Conservation (phyloP, 2,797 vertebrate species). For the Cyclopterus lumpus region DNA sequence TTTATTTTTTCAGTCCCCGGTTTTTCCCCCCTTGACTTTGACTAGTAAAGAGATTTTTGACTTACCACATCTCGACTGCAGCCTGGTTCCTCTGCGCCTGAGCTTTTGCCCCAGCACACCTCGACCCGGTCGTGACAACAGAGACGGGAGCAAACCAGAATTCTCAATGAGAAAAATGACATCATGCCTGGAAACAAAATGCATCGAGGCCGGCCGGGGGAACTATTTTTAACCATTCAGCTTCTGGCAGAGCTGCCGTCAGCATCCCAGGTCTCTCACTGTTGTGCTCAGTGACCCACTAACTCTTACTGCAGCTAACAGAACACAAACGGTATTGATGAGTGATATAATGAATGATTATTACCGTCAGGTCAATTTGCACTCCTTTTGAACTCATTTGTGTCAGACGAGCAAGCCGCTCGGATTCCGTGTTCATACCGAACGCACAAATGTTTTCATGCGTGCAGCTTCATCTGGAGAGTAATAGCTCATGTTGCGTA, state of each 20-base stretch:
- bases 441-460: neutral
- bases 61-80: no score
- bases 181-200: constrained; percentile 12
- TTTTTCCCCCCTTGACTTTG: no score
- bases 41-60: no score
- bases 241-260: constrained; percentile 38
- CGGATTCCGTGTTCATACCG: neutral
- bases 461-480: neutral
- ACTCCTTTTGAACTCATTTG: constrained; percentile 15
- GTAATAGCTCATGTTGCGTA: neutral
- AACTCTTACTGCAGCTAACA: constrained; percentile 29
- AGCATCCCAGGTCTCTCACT: constrained; percentile 29
- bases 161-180: constrained; percentile 31
- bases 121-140: no score
- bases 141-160: neutral
- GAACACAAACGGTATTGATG: constrained; percentile 41
- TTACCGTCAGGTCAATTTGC: constrained; percentile 15
- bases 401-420: constrained; percentile 10
- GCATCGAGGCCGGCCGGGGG: neutral
- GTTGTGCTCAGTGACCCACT: constrained; percentile 43
- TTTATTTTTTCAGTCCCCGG: no score
- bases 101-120: no score
- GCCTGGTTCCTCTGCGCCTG: no score
- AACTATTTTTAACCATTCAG: constrained; percentile 40
- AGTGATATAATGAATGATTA: constrained; percentile 42